Conservation (phyloP, 2,797 vertebrate genomes). For the Paramormyrops hopkinsi region DNA sequence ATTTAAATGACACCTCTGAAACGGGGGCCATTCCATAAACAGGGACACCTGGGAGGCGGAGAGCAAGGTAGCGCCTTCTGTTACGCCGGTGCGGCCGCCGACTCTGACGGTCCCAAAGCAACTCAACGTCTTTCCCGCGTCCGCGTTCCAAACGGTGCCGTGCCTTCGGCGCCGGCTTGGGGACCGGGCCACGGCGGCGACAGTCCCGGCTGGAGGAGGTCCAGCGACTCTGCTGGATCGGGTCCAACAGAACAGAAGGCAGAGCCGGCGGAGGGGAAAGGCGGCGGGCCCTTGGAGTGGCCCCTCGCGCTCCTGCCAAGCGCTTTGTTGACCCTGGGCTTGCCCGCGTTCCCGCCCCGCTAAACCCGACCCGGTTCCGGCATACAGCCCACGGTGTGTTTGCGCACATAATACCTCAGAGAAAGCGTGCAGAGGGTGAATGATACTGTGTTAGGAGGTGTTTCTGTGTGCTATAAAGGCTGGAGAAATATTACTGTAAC, state of each 20-base stretch:
- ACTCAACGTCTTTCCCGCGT: not conserved
- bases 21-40: not conserved
- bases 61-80: not conserved
- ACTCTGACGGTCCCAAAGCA: not conserved
- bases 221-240: not conserved
- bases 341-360: not conserved
- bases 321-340: not conserved
- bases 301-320: not conserved
- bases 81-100: not conserved
- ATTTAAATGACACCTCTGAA: not conserved
- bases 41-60: not conserved
- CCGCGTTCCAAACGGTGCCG: not conserved
- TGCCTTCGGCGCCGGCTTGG: not conserved
- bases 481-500: not conserved
- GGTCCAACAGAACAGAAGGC: conserved; percentile 1
- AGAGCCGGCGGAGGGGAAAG: not conserved
- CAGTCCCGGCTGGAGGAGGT: not conserved
- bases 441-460: not conserved
- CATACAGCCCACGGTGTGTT: not conserved
- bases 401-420: not conserved
- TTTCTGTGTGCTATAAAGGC: not conserved
- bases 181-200: not conserved
- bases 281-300: not conserved
- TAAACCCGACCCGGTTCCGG: not conserved
- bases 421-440: not conserved